These are phyloP conservation scores for Andrena trimmerana DNA, from an alignment of 2,888 invertebrate species.

Conservation along the genomic window DNA sequence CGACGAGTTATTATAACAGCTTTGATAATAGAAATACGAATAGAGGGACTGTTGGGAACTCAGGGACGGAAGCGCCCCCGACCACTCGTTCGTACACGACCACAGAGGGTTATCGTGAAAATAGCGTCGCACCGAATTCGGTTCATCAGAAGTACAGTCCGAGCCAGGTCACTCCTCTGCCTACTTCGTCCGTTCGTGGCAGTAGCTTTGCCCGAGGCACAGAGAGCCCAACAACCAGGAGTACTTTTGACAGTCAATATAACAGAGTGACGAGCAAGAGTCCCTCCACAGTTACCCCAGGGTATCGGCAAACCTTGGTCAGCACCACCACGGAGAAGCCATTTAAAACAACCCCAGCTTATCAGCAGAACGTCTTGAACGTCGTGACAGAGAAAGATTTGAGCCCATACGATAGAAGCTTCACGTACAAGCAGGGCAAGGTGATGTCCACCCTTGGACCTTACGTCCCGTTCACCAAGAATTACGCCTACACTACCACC, in stretches of 20 bases:
- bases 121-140: slow-evolving; percentile 21
- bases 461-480: slow-evolving; percentile 82
- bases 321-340: slow-evolving; percentile 79
- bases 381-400: slow-evolving; percentile 71
- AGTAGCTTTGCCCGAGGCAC: slow-evolving; percentile 10
- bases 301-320: slow-evolving; percentile 74
- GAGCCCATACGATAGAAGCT: slow-evolving; percentile 79
- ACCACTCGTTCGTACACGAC: slow-evolving; percentile 41
- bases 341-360: slow-evolving; percentile 55
- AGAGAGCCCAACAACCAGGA: not conserved
- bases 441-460: slow-evolving; percentile 80
- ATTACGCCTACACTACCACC: slow-evolving; percentile 75
- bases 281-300: slow-evolving; percentile 61
- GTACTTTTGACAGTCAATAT: slow-evolving; percentile 29
- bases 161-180: not conserved
- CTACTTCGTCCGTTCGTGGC: slow-evolving; percentile 9
- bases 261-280: slow-evolving; percentile 61
- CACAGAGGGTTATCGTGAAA: slow-evolving; percentile 60
- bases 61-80: not conserved
- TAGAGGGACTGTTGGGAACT: not conserved
- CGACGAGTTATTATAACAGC: slow-evolving; percentile 49
- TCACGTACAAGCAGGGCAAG: slow-evolving; percentile 80
- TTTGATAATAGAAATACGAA: slow-evolving; percentile 18
- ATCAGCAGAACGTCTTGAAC: slow-evolving; percentile 52
- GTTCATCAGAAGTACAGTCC: slow-evolving; percentile 48